Percentiles rank a stretch among this genome's conserved stretches.
phyloP scores from a whole-genome alignment of 2,113 vertebrate genomes.

The Sorex fumeus region DNA sequence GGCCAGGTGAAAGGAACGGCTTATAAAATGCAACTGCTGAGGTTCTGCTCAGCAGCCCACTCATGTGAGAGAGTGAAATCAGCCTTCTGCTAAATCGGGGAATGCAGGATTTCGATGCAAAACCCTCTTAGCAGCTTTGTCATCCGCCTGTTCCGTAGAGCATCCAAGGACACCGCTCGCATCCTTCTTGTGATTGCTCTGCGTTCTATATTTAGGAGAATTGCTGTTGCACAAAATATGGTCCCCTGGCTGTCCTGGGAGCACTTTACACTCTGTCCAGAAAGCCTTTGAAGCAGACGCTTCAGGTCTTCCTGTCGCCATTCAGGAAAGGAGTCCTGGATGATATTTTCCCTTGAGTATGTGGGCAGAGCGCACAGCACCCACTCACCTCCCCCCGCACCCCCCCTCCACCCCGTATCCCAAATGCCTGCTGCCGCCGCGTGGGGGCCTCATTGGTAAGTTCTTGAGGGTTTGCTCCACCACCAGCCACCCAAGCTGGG shows the following conservation, averaged over 20 bases:
- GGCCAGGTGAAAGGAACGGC: background rate
- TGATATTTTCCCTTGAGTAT: background rate
- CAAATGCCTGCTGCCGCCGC: background rate
- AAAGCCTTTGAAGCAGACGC: slow-evolving; percentile 15
- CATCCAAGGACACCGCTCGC: slow-evolving; percentile 68
- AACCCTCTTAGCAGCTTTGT: slow-evolving; percentile 66
- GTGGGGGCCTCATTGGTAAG: background rate
- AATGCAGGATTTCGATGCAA: slow-evolving; percentile 1
- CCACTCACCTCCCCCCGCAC: too few relatives aligned
- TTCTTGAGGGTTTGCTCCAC: background rate
- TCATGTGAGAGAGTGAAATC: background rate
- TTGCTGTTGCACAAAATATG: slow-evolving; percentile 69
- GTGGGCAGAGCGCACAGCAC: background rate
- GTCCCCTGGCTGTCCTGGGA: slow-evolving; percentile 56
- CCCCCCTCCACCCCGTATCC: background rate
- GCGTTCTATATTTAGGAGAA: slow-evolving; percentile 77
- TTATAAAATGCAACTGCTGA: background rate
- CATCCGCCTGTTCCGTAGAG: slow-evolving; percentile 65
- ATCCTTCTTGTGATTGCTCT: slow-evolving; percentile 65
- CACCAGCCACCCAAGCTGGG: rapidly evolving
- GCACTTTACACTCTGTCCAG: slow-evolving; percentile 42
- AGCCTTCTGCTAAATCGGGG: slow-evolving; percentile 71
- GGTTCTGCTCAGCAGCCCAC: background rate
- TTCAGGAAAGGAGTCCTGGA: background rate
- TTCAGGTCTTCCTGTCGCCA: background rate